Conservation (phyloP, 1,140 invertebrate species). For the Rhagoletis zephyria region DNA sequence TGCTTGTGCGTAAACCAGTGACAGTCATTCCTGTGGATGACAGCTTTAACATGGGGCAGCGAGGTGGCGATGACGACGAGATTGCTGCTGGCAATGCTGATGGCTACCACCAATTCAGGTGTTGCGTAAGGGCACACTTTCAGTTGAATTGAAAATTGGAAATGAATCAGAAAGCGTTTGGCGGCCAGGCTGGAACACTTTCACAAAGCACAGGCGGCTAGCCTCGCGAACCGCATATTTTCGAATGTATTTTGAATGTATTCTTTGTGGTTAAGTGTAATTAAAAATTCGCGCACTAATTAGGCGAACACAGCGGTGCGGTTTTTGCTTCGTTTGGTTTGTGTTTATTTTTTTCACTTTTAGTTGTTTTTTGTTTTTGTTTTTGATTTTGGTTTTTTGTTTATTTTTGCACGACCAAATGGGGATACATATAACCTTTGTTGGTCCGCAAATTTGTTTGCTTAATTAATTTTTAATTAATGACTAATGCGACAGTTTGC, state of each 20-base stretch:
- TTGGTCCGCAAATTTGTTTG: not conserved
- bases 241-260: not conserved
- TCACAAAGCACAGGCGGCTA: not conserved
- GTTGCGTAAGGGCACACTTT: not conserved
- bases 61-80: not conserved
- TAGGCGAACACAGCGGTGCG: not conserved
- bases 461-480: slow-evolving; percentile 29
- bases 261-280: too few species aligned
- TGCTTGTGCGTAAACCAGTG: slow-evolving; percentile 72
- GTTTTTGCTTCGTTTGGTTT: not conserved
- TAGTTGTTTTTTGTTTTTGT: not conserved
- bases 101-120: too few species aligned
- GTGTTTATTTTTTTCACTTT: not conserved
- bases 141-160: not conserved
- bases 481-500: slow-evolving; percentile 19
- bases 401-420: slow-evolving; percentile 51
- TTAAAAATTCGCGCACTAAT: not conserved
- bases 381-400: slow-evolving; percentile 44
- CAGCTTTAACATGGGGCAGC: slow-evolving; percentile 60
- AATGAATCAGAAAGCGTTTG: not conserved
- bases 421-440: not conserved
- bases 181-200: not conserved
- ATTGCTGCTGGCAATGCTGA: not conserved
- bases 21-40: slow-evolving; percentile 70
- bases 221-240: not conserved